Conservation (phyloP, 2,888 invertebrate genomes). For the Euphydryas editha region DNA sequence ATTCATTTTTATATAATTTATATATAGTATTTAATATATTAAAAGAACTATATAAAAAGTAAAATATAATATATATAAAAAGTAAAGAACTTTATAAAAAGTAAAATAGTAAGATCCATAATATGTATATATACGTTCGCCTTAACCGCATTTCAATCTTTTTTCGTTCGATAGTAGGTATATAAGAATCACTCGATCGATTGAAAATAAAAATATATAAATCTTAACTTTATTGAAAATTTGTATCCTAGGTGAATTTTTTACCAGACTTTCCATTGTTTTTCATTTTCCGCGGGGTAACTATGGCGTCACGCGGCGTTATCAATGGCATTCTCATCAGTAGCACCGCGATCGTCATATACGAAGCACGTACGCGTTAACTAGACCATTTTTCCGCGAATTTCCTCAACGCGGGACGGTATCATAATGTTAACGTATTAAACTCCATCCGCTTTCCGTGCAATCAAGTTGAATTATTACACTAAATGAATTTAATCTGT, state of each 20-base stretch:
- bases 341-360: constrained; percentile 61
- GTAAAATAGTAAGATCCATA: background rate
- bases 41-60: too few species aligned
- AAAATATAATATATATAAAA: too few species aligned
- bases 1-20: background rate
- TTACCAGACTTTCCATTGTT: constrained; percentile 69
- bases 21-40: too few species aligned
- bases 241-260: constrained; percentile 19
- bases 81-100: background rate
- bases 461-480: background rate
- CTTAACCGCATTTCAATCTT: background rate
- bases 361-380: constrained; percentile 62
- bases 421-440: constrained; percentile 19
- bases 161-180: background rate
- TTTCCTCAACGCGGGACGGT: constrained; percentile 23
- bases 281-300: constrained; percentile 65
- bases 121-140: background rate
- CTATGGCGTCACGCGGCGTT: constrained; percentile 63
- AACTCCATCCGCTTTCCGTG: constrained; percentile 21
- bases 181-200: background rate
- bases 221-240: constrained; percentile 8
- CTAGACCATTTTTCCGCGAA: constrained; percentile 57
- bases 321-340: constrained; percentile 71
- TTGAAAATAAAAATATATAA: background rate
- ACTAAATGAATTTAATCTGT: constrained; percentile 49